phyloP scores from a whole-genome alignment of 2,888 invertebrate genomes.

The Acronicta alni region DNA sequence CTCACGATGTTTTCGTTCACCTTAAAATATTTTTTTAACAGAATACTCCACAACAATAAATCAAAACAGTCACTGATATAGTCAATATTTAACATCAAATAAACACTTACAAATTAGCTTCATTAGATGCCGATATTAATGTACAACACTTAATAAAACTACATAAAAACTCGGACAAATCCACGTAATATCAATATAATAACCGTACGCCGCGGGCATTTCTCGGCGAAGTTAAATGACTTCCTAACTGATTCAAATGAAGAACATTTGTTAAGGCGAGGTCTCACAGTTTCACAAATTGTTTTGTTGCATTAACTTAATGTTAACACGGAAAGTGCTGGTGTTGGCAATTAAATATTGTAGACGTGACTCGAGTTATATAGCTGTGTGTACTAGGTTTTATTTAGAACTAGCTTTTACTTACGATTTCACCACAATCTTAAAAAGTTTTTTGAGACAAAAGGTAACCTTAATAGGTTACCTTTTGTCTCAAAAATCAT shows the following conservation, averaged over 20 bases:
- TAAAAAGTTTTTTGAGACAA: no score
- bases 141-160: slow-evolving; percentile 33
- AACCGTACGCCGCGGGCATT: slow-evolving; percentile 47
- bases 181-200: slow-evolving; percentile 65
- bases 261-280: slow-evolving; percentile 55
- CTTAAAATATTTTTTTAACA: neutral
- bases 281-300: slow-evolving; percentile 59
- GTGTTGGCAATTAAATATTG: slow-evolving; percentile 50
- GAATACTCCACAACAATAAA: slow-evolving; percentile 15
- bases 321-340: slow-evolving; percentile 55
- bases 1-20: no score
- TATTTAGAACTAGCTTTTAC: neutral
- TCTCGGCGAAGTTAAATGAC: slow-evolving; percentile 38
- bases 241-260: slow-evolving; percentile 70
- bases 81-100: slow-evolving; percentile 21
- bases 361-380: slow-evolving; percentile 24
- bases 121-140: slow-evolving; percentile 36
- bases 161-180: slow-evolving; percentile 37
- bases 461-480: no score
- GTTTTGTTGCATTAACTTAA: slow-evolving; percentile 67
- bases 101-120: slow-evolving; percentile 34
- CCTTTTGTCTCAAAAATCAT: no score
- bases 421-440: no score
- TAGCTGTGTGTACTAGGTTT: slow-evolving; percentile 4
- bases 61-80: slow-evolving; percentile 8